Base-by-base conservation (phyloP, 2,888 invertebrate genomes). In the Xylota sylvarum region DNA sequence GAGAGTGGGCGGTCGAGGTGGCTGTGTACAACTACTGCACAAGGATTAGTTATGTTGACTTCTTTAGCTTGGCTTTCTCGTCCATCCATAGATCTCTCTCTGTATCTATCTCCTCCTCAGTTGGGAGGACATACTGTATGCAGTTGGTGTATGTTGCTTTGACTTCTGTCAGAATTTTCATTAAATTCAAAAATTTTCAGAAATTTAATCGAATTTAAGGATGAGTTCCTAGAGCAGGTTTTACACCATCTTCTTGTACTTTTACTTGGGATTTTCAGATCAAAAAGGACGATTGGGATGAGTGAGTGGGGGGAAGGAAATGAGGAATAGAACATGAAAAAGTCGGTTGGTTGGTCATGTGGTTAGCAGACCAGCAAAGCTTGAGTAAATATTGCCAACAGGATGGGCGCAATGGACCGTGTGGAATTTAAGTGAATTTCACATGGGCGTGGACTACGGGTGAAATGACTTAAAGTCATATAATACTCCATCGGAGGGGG, bases 141-240 rank as follows among this genome's bases (percentile, higher is more conserved):
- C 30, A 9, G 27, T 30, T 14, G 58, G 6, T 37, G 52, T 70
- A n/a, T 74, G 60, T 64, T 78, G 79, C 84, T 84, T 84, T 79
- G 84, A 79, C 79, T 79, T 84, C 74, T 84, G 79, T 84, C 79
- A 84, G 74, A 84, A 84, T 84, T 84, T 84, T 84, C 84, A 84
- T 84, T 84, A 84, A 79, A 74, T 84, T 84, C 74, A 70, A 74
- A 74, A 84, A 65, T 74, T 69, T 74, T 62, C 69, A 69, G 56
- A 79, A 84, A 84, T 79, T 84, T 84, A 84, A 79, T 84, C 84
- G 84, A 84, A 84, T 84, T 84, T 84, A 79, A 84, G 74, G 43
- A 72, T 35, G 56, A 52, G 48, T 60, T 58, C 50, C 35, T 48
- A 30, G 6, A 17, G 40, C 35, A 65, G 60, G 50, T 67, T 77